Evolutionary conservation across 2,888 invertebrate genomes (phyloP).

Genomic region (Gymnocheta viridis): DNA sequence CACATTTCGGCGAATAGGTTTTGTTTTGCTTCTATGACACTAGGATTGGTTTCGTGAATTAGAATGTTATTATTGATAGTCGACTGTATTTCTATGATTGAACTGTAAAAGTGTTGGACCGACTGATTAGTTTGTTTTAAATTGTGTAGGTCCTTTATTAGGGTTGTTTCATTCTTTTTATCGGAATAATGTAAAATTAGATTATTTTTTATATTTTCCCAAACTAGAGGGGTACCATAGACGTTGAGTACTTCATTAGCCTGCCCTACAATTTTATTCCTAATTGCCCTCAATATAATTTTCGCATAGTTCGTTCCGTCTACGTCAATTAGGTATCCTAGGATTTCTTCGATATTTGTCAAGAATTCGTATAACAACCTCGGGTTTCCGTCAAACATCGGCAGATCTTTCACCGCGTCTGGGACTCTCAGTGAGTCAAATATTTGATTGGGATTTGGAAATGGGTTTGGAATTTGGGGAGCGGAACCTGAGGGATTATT

Average conservation of each 20-base stretch:
- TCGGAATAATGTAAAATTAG: constrained; percentile 51
- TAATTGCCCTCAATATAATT: constrained; percentile 66
- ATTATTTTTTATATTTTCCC: constrained; percentile 57
- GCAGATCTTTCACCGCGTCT: constrained; percentile 69
- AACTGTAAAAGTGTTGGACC: constrained; percentile 58
- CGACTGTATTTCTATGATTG: constrained; percentile 64
- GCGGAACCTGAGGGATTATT: constrained; percentile 4
- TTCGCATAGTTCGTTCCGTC: constrained; percentile 50
- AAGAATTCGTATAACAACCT: constrained; percentile 54
- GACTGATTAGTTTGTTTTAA: constrained; percentile 55
- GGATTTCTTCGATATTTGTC: constrained; percentile 67
- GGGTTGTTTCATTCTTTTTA: constrained; percentile 36
- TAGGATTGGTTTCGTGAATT: constrained; percentile 26
- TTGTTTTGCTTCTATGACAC: constrained; percentile 26
- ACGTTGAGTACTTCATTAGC: constrained; percentile 71
- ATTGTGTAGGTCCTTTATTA: constrained; percentile 66
- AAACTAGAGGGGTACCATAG: constrained; percentile 62
- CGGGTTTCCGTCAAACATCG: too few relatives aligned
- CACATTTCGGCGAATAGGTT: constrained; percentile 33
- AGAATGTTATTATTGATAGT: constrained; percentile 59
- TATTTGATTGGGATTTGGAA: constrained; percentile 4
- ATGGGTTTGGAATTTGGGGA: constrained; percentile 3
- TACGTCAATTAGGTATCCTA: constrained; percentile 43
- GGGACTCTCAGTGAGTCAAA: constrained; percentile 58
- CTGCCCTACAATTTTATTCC: constrained; percentile 69